Evolutionary conservation across 2,888 invertebrate species (phyloP).

Genomic region (Drosophila formosana): DNA sequence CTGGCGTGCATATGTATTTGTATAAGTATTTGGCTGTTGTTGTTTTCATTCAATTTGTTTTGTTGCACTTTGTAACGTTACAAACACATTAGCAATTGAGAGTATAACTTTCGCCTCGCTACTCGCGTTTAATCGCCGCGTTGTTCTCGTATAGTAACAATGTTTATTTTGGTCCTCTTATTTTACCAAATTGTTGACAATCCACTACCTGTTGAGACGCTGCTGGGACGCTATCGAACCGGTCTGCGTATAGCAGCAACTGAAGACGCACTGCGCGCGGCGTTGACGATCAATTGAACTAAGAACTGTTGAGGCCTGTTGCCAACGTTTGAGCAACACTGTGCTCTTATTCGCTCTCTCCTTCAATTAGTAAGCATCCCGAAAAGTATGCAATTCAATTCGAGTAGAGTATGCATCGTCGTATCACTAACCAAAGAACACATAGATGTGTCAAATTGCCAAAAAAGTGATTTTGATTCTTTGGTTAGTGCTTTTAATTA

Average conservation of each 20-base stretch:
- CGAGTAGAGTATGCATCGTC: not conserved
- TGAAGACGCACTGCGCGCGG: constrained; percentile 42
- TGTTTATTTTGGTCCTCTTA: constrained; percentile 13
- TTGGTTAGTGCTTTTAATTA: too few relatives aligned
- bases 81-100: constrained; percentile 12
- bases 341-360: not conserved
- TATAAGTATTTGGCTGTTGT: constrained; percentile 2
- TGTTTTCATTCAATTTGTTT: constrained; percentile 11
- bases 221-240: not conserved
- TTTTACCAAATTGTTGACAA: constrained; percentile 37
- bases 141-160: constrained; percentile 10
- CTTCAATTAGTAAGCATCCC: not conserved
- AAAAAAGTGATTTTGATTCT: too few relatives aligned
- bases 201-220: constrained; percentile 43
- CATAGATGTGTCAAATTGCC: too few relatives aligned
- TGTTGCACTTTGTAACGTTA: constrained; percentile 54
- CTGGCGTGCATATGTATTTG: not conserved
- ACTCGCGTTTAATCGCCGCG: not conserved
- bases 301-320: constrained; percentile 24
- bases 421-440: not conserved
- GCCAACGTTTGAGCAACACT: constrained; percentile 38
- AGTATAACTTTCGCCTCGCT: constrained; percentile 14
- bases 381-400: constrained; percentile 13
- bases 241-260: constrained; percentile 19
- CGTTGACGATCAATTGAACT: constrained; percentile 28